Evolutionary conservation across 2,888 invertebrate species (phyloP), one percentile per base, ranked within the genome.

Genomic region (Morpho helenor): DNA sequence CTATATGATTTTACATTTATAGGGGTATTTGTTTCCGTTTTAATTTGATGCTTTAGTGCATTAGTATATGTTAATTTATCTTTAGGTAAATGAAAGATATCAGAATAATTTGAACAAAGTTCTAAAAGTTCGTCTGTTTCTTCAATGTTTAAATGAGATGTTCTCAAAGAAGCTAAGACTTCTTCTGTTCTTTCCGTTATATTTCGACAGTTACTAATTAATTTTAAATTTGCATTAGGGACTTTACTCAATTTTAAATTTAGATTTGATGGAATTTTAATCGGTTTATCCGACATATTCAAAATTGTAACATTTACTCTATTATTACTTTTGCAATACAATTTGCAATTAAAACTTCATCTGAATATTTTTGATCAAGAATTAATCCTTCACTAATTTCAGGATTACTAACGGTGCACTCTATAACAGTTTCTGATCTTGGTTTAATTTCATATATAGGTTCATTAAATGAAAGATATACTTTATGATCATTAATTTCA

Each of bases 1-100:
- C 66, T 39, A 49, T 71, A 69, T 0, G 67, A 48, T 60, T 67
- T 70, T 2, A 60, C 45, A 42, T 56, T 22, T 16, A 56, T 51
- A 5, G 56, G 56, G 8, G 8, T 45, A 8, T 23, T 7, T 7
- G 41, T 31, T 42, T 22, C 49, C 2, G 52, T 52, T 23, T 22
- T 42, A 23, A 52, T 52, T 52, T 22, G 7, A 43, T 52, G 52
- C 23, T 52, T 23, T 9, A 44, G 5, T 4, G 42, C 23, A 31
- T 52, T 52, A 8, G 52, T 52, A 31, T 43, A 9, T 23, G 43
- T 44, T n/a, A 52, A 31, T 7, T 22, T 9, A 3, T 55, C 49
- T n/a, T 10, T 31, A 9, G 49, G 39, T 1, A 49, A 8, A 8
- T 49, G 49, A 8, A 49, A 49, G 8, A 49, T 49, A 44, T 49